phyloP scores from a whole-genome alignment of 2,888 invertebrate species.

The Sceliomorpha sp. region DNA sequence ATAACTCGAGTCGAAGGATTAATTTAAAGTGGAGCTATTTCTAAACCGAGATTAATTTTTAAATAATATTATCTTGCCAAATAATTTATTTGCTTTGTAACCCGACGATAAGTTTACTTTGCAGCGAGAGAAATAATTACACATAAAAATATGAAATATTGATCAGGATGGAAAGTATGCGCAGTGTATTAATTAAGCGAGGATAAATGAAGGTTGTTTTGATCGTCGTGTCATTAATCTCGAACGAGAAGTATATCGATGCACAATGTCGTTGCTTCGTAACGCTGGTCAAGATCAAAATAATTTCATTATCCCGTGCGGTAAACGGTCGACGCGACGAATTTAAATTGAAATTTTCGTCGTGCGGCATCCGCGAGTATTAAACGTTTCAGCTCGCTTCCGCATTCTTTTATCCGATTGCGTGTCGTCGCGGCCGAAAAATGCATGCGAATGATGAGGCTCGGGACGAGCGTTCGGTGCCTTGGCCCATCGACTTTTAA shows the following conservation, averaged over 20 bases:
- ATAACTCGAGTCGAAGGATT: too few species aligned
- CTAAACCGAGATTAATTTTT: too few species aligned
- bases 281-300: slow-evolving; percentile 33
- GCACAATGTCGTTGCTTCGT: slow-evolving; percentile 12
- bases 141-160: too few species aligned
- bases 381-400: slow-evolving; percentile 30
- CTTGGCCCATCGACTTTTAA: too few species aligned
- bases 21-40: too few species aligned
- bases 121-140: too few species aligned
- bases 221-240: slow-evolving; percentile 7
- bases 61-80: too few species aligned
- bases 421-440: slow-evolving; percentile 5
- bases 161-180: too few species aligned
- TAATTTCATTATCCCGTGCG: slow-evolving; percentile 34
- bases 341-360: slow-evolving; percentile 44
- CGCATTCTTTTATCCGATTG: slow-evolving; percentile 29
- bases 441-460: slow-evolving; percentile 1
- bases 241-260: slow-evolving; percentile 21
- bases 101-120: too few species aligned
- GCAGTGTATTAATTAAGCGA: too few species aligned
- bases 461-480: neutral
- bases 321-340: slow-evolving; percentile 33
- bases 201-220: neutral
- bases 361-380: slow-evolving; percentile 33
- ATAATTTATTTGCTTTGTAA: too few species aligned